Base-by-base conservation (phyloP, 2,888 invertebrate genomes). In the Brenthis hecate region DNA sequence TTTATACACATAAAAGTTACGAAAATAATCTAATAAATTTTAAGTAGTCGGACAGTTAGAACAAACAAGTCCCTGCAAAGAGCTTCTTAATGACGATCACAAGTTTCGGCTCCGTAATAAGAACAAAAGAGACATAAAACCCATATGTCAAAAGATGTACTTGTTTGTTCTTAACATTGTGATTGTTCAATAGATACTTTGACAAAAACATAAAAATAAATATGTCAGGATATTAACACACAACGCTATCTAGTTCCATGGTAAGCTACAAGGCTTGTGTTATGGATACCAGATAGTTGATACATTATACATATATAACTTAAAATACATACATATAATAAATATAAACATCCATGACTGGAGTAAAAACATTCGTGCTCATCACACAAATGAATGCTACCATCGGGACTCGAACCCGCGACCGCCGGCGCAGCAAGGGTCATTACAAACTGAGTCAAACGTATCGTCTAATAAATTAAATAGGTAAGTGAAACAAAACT, bases 121-220 rank as follows among this genome's bases (percentile, higher is more conserved):
- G 80, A 78, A 78, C 75, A 75, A 79, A 79, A 78, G 73, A 74
- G 72, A 77, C 75, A 82, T 81, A 83, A 80, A 80, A 81, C 76
- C 71, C 61, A 58, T 48, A 66, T 69, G 76, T 71, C 72, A 51
- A 71, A 72, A 68, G 74, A 68, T 60, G 60, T 57, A 8, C 16
- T 58, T 69, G 58, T 65, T 19, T 23, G 68, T 58, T 62, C 54
- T 60, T 48, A 14, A 56, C 48, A 13, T n/a, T n/a, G 16, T 43
- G 11, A 43, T 43, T 43, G 28, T 60, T 60, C n/a, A 32, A 50
- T 50, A 16, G 13, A 48, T 50, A 13, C 50, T 28, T 32, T 60
- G 60, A 32, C 60, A 48, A 6, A 32, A 60, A 60, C 28, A 28
- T 28, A 28, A 4, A 19, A 19, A 19, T 19, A 19, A 19, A 19